Base-by-base conservation (phyloP, 2,113 vertebrate species). In the Brachyhypopomus occidentalis region DNA sequence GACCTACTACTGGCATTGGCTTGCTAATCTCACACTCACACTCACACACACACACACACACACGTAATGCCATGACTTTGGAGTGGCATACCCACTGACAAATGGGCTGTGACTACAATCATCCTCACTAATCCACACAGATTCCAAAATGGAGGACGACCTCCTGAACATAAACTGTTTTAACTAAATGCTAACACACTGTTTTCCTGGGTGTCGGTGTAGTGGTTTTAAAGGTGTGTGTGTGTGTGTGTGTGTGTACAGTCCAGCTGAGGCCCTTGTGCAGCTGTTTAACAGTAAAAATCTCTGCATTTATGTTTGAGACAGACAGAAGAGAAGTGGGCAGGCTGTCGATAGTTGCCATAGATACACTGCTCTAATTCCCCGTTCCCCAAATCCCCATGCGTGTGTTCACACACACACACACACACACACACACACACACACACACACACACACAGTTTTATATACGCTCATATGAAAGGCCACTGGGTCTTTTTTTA, bases 321-420 rank as follows among this genome's bases (percentile, higher is more conserved):
- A 64, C 45, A 79, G 9, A 25, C 34, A 56, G 30, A 84, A 67
- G 60, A 55, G 55, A 74, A 71, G 66, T 59, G 69, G 66, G 67
- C n/a, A 60, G 38, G 67, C 60, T 77, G 58, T 23, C 87, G 90
- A 90, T 89, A 89, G 92, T 93, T 93, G 89, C 93, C 91, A 93
- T 93, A 88, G 93, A 87, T 89, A 94, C 92, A 52, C 8, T 89
- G 91, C 87, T 92, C 91, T 89, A 92, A 91, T 92, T 93, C 90
- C 85, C 83, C 84, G 23, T 79, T 78, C 56, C 70, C 25, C 17
- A 77, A 14, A 30, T 34, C 25, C 63, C 11, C 63, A 66, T 19
- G 27, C 63, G 3, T 17, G 30, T 30, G 30, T 30, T 30, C 9
- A 41, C 19, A 27, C 12, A 23, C 60, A 77, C 38, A 55, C 75